A percentile compares a stretch with the other conserved stretches of the same genome.
phyloP scores from a whole-genome alignment of 1,140 invertebrate genomes.

The honey bee (Apis mellifera) region DNA sequence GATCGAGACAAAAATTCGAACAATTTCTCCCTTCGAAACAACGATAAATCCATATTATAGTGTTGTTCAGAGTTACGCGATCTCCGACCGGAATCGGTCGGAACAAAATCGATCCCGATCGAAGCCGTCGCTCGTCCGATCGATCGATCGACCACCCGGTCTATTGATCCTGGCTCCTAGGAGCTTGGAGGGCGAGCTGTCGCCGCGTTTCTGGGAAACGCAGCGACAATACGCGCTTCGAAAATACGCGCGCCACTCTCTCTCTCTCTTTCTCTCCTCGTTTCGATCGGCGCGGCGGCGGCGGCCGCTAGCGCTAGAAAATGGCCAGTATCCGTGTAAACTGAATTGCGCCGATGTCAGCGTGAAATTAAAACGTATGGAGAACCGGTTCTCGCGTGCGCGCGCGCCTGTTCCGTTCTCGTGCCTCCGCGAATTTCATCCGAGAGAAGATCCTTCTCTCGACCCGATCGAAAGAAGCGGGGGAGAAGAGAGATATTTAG shows the following conservation, averaged over 20 bases:
- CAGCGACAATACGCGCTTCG: too few relatives aligned
- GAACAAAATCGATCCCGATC: too few relatives aligned
- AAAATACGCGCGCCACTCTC: constrained; percentile 42
- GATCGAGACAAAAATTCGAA: too few relatives aligned
- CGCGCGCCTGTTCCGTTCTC: neutral
- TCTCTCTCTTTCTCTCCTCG: neutral
- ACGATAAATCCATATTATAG: too few relatives aligned
- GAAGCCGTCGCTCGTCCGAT: neutral
- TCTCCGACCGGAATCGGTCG: too few relatives aligned
- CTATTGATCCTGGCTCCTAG: neutral
- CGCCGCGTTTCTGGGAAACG: constrained; percentile 36
- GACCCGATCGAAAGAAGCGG: neutral
- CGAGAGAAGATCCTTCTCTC: neutral
- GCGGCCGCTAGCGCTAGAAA: constrained; percentile 67
- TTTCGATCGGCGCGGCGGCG: constrained; percentile 40
- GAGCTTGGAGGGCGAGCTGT: neutral
- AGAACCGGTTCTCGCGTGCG: constrained; percentile 74
- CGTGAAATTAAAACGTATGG: constrained; percentile 80
- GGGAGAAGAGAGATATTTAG: too few relatives aligned
- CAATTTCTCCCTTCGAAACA: too few relatives aligned
- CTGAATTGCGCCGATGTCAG: constrained; percentile 79
- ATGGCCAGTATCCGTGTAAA: constrained; percentile 77
- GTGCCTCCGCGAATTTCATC: constrained; percentile 60
- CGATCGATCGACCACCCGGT: neutral
- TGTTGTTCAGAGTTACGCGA: too few relatives aligned